phyloP scores from a whole-genome alignment of 2,113 vertebrate genomes.

The Pholis gunnellus region DNA sequence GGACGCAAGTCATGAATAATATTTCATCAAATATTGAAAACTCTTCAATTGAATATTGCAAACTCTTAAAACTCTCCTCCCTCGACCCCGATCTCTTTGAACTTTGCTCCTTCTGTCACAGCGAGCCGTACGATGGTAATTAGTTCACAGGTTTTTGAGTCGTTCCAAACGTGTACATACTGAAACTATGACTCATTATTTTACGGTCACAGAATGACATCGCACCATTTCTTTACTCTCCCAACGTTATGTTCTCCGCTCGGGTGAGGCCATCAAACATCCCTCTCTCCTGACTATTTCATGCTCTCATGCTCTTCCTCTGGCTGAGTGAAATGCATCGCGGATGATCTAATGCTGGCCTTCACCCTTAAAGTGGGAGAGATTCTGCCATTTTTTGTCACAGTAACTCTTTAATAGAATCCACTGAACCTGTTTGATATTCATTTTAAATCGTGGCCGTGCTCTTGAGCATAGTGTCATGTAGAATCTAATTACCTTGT shows the following conservation, averaged over 20 bases:
- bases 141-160: constrained; percentile 15
- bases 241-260: constrained; percentile 45
- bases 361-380: constrained; percentile 15
- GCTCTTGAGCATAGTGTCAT: constrained; percentile 16
- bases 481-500: constrained; percentile 16
- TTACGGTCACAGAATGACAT: constrained; percentile 57
- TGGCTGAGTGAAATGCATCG: constrained; percentile 31
- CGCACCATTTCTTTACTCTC: constrained; percentile 53
- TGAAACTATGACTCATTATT: constrained; percentile 55
- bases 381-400: neutral
- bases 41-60: neutral
- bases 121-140: neutral
- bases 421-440: constrained; percentile 41
- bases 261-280: constrained; percentile 55
- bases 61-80: neutral
- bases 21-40: neutral
- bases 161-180: constrained; percentile 32
- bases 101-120: constrained; percentile 8
- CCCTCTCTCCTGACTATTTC: constrained; percentile 58
- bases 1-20: neutral
- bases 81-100: neutral
- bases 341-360: constrained; percentile 4
- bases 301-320: constrained; percentile 37
- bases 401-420: constrained; percentile 27
- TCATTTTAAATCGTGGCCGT: constrained; percentile 16